These are phyloP conservation scores for Ammospiza maritima DNA, from an alignment of 2,797 vertebrate species.

Conservation along the genomic window DNA sequence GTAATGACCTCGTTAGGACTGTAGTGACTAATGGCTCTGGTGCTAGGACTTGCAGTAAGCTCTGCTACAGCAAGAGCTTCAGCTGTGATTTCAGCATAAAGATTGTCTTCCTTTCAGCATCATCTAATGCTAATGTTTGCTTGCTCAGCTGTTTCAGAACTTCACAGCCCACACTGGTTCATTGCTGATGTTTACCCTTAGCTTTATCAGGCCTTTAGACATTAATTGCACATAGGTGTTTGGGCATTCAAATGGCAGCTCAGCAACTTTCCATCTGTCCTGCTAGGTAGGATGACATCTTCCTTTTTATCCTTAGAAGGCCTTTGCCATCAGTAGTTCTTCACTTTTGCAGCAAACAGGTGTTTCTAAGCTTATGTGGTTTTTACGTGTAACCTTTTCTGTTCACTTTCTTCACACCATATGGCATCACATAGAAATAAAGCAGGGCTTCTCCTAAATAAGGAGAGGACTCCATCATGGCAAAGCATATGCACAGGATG, in stretches of 20 bases:
- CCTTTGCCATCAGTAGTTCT: constrained; percentile 37
- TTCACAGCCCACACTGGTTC: neutral
- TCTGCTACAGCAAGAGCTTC: neutral
- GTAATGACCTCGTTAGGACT: neutral
- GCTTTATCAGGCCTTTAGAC: neutral
- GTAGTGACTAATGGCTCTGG: neutral
- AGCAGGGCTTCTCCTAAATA: constrained; percentile 29
- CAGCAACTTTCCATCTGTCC: neutral
- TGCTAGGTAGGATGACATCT: constrained; percentile 3
- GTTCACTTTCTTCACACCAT: constrained; percentile 56
- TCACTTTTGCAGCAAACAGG: constrained; percentile 31
- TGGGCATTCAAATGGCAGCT: constrained; percentile 9
- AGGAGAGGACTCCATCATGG: neutral
- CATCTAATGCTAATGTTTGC: neutral
- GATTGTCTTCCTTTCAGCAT: neutral
- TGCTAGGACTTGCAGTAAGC: neutral
- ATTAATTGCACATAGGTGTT: neutral
- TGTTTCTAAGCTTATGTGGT: constrained; percentile 24
- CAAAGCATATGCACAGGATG: neutral
- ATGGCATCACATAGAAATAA: constrained; percentile 50
- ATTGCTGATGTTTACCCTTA: neutral
- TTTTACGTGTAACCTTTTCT: constrained; percentile 61
- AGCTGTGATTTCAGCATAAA: neutral
- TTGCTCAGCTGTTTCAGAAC: neutral
- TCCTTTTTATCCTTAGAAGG: constrained; percentile 36